These are phyloP conservation scores for Axis porcinus DNA, from an alignment of 2,113 vertebrate genomes.

Conservation along the genomic window DNA sequence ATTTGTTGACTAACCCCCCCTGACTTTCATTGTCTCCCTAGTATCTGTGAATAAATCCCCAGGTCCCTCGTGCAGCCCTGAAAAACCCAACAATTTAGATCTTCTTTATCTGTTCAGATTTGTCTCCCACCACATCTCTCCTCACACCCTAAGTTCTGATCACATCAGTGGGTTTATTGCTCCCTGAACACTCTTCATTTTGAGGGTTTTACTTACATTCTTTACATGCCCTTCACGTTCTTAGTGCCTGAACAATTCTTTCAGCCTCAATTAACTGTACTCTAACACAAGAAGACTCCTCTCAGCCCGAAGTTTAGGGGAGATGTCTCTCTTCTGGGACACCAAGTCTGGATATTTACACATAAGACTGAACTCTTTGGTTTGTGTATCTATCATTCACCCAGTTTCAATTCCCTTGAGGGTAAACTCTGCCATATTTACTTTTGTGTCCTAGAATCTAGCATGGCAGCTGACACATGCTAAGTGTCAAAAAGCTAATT, in stretches of 20 bases:
- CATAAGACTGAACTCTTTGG: fast-evolving
- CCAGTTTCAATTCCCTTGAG: not conserved
- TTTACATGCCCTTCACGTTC: not conserved
- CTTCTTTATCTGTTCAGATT: not conserved
- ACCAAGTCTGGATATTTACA: too few relatives aligned
- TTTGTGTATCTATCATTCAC: not conserved
- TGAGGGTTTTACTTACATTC: not conserved
- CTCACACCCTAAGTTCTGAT: not conserved
- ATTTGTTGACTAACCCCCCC: not conserved
- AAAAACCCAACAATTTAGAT: not conserved
- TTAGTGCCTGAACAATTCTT: not conserved
- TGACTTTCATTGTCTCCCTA: not conserved
- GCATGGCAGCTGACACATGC: not conserved
- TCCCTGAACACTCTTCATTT: not conserved
- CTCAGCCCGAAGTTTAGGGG: not conserved
- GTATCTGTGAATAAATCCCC: not conserved
- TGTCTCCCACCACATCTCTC: not conserved
- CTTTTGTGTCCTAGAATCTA: not conserved
- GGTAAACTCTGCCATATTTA: not conserved
- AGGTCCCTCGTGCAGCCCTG: not conserved
- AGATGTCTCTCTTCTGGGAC: not conserved
- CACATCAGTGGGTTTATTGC: not conserved
- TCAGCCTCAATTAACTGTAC: not conserved
- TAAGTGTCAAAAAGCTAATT: not conserved
- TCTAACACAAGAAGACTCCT: not conserved